These are phyloP conservation scores for Parochlus steinenii DNA, from an alignment of 2,888 invertebrate species.

Conservation along the genomic window DNA sequence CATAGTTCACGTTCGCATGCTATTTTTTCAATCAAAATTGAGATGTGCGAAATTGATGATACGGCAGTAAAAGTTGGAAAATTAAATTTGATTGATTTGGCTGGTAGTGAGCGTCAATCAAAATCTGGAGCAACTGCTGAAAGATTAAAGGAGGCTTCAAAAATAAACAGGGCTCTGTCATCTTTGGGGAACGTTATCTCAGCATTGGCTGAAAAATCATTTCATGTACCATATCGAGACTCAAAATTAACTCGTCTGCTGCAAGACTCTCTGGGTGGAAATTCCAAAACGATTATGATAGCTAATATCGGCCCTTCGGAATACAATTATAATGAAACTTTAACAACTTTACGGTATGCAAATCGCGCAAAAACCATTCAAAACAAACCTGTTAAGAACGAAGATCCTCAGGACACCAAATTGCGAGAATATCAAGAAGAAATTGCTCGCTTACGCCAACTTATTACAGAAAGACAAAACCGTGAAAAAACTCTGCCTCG, in stretches of 20 bases:
- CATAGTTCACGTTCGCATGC: conserved; percentile 97
- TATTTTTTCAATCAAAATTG: conserved; percentile 94
- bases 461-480: conserved; percentile 30
- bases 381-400: conserved; percentile 96
- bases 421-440: conserved; percentile 90
- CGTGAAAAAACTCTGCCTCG: conserved; percentile 21
- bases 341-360: conserved; percentile 91
- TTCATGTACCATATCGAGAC: conserved; percentile 94
- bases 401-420: conserved; percentile 97
- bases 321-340: conserved; percentile 94
- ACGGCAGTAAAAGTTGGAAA: conserved; percentile 63
- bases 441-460: conserved; percentile 50
- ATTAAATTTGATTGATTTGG: conserved; percentile 92
- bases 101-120: conserved; percentile 92
- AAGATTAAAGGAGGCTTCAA: conserved; percentile 85
- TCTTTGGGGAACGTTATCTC: conserved; percentile 98
- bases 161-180: conserved; percentile 91
- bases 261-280: conserved; percentile 96
- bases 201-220: conserved; percentile 84
- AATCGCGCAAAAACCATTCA: conserved; percentile 97
- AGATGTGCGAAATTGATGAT: conserved; percentile 64
- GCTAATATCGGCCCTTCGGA: conserved; percentile 97
- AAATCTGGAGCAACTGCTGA: conserved; percentile 94
- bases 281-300: conserved; percentile 98
- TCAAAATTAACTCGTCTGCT: conserved; percentile 90